Conservation (phyloP, 2,113 vertebrate genomes). For the Salvelinus fontinalis region DNA sequence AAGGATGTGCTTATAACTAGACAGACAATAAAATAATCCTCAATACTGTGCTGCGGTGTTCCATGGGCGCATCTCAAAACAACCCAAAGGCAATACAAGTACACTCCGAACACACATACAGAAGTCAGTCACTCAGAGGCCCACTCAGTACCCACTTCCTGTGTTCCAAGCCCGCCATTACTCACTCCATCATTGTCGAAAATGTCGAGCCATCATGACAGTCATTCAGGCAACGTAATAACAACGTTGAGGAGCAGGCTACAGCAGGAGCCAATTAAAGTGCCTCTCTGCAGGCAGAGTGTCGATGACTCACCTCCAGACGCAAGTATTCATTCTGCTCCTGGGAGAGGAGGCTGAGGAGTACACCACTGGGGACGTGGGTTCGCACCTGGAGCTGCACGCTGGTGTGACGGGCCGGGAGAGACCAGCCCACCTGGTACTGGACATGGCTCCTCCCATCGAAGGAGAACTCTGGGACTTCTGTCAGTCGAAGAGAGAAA, state of each 20-base stretch:
- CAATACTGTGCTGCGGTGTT: no score
- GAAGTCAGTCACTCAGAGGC: slow-evolving; percentile 57
- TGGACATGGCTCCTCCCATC: slow-evolving; percentile 80
- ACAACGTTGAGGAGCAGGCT: slow-evolving; percentile 10
- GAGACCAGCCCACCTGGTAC: slow-evolving; percentile 72
- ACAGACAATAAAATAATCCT: neutral
- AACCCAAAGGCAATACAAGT: neutral
- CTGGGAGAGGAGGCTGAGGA: slow-evolving; percentile 76
- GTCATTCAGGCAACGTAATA: slow-evolving; percentile 46
- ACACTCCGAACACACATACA: slow-evolving; percentile 1
- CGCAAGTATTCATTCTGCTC: slow-evolving; percentile 81
- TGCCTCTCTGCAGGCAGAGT: slow-evolving; percentile 2
- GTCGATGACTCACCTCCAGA: slow-evolving; percentile 77
- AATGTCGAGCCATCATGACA: slow-evolving; percentile 34
- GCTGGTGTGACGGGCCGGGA: slow-evolving; percentile 71
- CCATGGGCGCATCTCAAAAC: neutral
- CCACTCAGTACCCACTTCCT: slow-evolving; percentile 55
- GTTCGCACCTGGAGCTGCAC: slow-evolving; percentile 80
- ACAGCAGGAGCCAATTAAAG: neutral
- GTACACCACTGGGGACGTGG: slow-evolving; percentile 69
- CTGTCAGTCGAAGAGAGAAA: slow-evolving; percentile 67
- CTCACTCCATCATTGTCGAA: slow-evolving; percentile 44
- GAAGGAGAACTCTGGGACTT: slow-evolving; percentile 79
- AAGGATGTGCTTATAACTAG: neutral
- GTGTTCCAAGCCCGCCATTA: slow-evolving; percentile 62